Percentiles rank a stretch among this genome's conserved stretches.
phyloP scores from a whole-genome alignment of 2,113 vertebrate species.

The Chaetodon trifascialis region DNA sequence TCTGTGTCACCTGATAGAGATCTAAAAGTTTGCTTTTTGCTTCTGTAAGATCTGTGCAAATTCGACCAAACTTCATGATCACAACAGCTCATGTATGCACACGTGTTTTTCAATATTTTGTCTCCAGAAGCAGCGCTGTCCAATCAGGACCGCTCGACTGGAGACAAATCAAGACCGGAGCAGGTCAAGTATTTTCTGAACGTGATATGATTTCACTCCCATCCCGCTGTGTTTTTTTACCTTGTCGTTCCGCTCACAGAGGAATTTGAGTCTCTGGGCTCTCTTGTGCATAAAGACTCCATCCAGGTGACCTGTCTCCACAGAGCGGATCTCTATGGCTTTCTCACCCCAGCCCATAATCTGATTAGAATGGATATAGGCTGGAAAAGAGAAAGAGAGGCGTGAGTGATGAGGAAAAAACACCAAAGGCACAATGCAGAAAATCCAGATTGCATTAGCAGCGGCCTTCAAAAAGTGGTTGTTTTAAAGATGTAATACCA shows the following conservation, averaged over 20 bases:
- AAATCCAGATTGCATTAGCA: background rate
- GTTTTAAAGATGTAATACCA: background rate
- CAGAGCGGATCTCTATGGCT: constrained; percentile 99
- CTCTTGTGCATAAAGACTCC: constrained; percentile 99
- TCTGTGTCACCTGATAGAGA: too few species aligned
- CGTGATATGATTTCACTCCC: too few species aligned
- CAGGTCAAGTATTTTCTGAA: background rate
- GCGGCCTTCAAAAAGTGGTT: rapidly evolving
- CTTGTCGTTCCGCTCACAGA: constrained; percentile 99
- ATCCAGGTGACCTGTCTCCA: constrained; percentile 98
- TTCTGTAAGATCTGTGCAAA: background rate
- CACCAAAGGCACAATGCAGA: background rate
- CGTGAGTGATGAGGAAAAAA: background rate
- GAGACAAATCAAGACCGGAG: background rate
- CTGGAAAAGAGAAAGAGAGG: constrained; percentile 83
- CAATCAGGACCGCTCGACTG: background rate
- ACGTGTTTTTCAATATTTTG: background rate
- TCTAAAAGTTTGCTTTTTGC: too few species aligned
- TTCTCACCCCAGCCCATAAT: constrained; percentile 99
- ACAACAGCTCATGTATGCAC: background rate
- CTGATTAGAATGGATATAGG: constrained; percentile 99
- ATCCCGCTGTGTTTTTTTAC: constrained; percentile 71
- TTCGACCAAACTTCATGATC: background rate
- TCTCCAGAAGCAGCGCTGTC: background rate
- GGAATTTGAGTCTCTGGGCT: constrained; percentile 99